Base-by-base conservation (phyloP, 2,113 vertebrate genomes). In the Rhinichthys klamathensis region DNA sequence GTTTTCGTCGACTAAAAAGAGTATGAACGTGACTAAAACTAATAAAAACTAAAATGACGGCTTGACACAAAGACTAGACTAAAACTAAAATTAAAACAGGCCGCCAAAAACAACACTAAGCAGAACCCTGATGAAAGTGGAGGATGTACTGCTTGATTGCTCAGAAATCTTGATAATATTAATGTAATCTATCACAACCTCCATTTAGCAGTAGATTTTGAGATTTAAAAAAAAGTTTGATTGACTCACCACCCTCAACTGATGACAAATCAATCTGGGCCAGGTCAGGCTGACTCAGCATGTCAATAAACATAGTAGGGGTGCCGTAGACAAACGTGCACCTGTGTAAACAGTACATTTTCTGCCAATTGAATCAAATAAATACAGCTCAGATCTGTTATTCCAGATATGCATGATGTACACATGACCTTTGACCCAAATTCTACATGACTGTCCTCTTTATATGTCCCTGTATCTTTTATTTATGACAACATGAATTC, bases 251-350 rank as follows among this genome's bases (percentile, higher is more conserved):
- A 89, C 85, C 89, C 18, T 83, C 56, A 7, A 97, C 61, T 60
- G 92, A 82, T 0, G 97, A 97, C 83, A 97, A 83, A 91, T 97
- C 92, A 0, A 94, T 96, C 87, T 94, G 95, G 83, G 89, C 84
- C 41, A 95, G 88, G 83, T 96, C 94, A 0, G 92, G 95, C 88
- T 97, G 97, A 81, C 87, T 92, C 27, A 98, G 56, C 89, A 99
- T 94, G 84, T 99, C 98, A 63, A 98, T 93, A 6, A 83, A 98
- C 97, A 99, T 99, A 60, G 97, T 99, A 0, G 98, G 98, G 0
- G 97, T 99, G 54, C 97, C 98, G 0, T 95, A 94, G 32, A 97
- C 0, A 85, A 86, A 32, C 6, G 93, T 94, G 87, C 97, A 97
- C 61, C 97, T 97, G 88, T n/a, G 85, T 46, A 30, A 46, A n/a